These are phyloP conservation scores for Piprites chloris DNA, from an alignment of 2,113 vertebrate species.

Conservation along the genomic window DNA sequence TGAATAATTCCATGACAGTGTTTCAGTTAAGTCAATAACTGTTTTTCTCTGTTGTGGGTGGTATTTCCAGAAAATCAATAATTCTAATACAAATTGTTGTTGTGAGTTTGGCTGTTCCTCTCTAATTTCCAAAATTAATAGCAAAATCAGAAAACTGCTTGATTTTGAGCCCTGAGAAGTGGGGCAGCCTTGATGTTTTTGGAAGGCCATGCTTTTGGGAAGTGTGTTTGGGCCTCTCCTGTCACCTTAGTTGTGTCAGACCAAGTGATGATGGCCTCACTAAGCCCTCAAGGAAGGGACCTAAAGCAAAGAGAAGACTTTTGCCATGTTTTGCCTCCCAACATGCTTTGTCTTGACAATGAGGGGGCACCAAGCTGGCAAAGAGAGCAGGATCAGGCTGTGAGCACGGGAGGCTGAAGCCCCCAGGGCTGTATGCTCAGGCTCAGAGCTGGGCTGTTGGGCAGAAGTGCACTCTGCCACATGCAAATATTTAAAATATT, in stretches of 20 bases:
- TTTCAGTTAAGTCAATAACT: background rate
- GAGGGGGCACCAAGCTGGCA: background rate
- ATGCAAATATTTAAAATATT: background rate
- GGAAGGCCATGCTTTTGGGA: background rate
- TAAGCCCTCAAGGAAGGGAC: background rate
- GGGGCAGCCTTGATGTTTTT: background rate
- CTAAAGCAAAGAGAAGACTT: accelerated
- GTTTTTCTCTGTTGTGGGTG: background rate
- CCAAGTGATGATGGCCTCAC: background rate
- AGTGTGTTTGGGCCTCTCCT: background rate
- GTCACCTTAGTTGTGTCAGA: background rate
- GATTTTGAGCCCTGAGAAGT: background rate
- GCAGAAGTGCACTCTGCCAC: background rate
- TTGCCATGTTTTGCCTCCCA: background rate
- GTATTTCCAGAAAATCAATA: background rate
- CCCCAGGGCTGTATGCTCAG: background rate
- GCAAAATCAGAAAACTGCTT: background rate
- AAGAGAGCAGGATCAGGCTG: background rate
- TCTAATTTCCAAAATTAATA: background rate
- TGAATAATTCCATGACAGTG: background rate
- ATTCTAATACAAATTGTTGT: background rate
- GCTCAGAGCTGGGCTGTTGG: background rate
- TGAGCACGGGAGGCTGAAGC: background rate
- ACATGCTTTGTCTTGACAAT: background rate
- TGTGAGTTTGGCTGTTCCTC: background rate